Evolutionary conservation across 2,888 invertebrate genomes (phyloP), one percentile per base, ranked within the genome.

Genomic region (Drosophila melanocephala): DNA sequence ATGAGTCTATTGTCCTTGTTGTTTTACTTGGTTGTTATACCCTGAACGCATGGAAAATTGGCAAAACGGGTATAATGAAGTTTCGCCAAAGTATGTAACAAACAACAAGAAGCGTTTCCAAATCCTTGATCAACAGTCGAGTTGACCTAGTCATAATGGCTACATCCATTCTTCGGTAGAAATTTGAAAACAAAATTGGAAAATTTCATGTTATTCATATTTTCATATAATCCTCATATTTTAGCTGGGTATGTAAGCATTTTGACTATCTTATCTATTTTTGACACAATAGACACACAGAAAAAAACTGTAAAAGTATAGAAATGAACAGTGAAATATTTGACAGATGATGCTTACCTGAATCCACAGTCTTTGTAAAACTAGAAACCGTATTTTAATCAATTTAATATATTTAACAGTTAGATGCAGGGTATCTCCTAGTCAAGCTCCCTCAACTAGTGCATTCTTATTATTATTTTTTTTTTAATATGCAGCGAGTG

Each of bases 1-100:
- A 30, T 26, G 10, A 39, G 42, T 39, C 35, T 12, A 35, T 71
- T 71, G 35, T 58, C 37, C 42, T 52, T 42, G 56, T 5, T 26
- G 50, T 12, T 56, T n/a, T 42, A n/a, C 42, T 42, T 42, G n/a
- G 42, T 5, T 12, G 10, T 12, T 7, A 22, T 47, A 22, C 44
- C 44, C 44, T 47, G 5, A 9, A 47, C 26, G 0, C 4, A 47
- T 47, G 26, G 47, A 16, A 9, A 5, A 47, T 26, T 1, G 1
- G 1, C 9, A 26, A 16, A 4, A 26, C 26, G 26, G 26, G 26
- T 7, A 9, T 9, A 16, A 26, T 26, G 16, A 26, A 47, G 47
- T 47, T 26, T 22, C 7, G 22, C 7, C 47, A 47, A 47, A 22
- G 22, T 47, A 26, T 22, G 14, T 2, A 47, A 26, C 4, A 47